phyloP scores from a whole-genome alignment of 2,888 invertebrate genomes.

The Sphecodes monilicornis region DNA sequence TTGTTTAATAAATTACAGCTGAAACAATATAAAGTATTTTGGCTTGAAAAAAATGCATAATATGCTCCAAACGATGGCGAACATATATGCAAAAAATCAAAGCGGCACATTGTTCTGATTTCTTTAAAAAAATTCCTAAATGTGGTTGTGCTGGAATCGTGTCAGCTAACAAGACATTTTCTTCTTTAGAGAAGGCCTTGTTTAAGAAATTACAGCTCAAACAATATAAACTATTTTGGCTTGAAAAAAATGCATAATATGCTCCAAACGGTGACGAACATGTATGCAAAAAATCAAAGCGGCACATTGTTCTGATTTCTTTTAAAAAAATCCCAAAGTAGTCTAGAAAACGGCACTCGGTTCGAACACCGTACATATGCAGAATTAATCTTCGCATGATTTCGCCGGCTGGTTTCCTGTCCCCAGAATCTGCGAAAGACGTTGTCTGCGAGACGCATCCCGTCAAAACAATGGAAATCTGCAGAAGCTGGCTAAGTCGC shows the following conservation, averaged over 20 bases:
- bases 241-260: background rate
- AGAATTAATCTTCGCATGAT: background rate
- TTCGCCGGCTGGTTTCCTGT: background rate
- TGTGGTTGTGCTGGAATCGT: no score
- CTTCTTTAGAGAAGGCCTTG: no score
- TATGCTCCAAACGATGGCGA: no score
- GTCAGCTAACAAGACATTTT: no score
- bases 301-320: background rate
- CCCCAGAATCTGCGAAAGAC: background rate
- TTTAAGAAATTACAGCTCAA: background rate
- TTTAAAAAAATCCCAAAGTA: background rate
- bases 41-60: no score
- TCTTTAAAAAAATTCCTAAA: no score
- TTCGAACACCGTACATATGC: background rate
- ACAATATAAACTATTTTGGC: background rate
- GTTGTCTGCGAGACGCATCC: background rate
- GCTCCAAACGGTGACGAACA: background rate
- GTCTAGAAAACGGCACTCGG: background rate
- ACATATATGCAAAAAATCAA: no score
- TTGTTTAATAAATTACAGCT: background rate
- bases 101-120: no score
- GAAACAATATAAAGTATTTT: no score
- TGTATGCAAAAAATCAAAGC: background rate
- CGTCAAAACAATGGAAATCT: constrained; percentile 23
- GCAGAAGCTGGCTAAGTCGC: constrained; percentile 9